phyloP scores from a whole-genome alignment of 2,797 vertebrate species.

The Hypotaenidia okinawae region DNA sequence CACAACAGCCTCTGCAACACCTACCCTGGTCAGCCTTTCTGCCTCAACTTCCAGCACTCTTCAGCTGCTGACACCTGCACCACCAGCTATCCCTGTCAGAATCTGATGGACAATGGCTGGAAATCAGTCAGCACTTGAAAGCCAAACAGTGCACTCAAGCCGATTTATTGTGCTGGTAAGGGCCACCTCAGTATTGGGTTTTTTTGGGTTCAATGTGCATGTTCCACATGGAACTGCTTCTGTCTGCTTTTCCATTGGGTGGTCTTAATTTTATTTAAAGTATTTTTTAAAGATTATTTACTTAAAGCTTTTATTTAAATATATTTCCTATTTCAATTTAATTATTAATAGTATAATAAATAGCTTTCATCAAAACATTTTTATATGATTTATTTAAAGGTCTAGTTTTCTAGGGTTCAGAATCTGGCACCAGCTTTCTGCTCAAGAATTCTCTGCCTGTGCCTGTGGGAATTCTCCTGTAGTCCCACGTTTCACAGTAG shows the following conservation, averaged over 20 bases:
- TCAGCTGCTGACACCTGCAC: neutral
- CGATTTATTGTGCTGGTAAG: neutral
- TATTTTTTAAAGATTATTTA: neutral
- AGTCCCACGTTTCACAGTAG: neutral
- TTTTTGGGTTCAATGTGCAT: neutral
- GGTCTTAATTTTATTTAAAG: neutral
- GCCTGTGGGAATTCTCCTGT: neutral
- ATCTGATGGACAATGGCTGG: fast-evolving
- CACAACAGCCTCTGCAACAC: neutral
- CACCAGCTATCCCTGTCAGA: neutral
- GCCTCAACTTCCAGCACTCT: neutral
- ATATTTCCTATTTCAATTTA: neutral
- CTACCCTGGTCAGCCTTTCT: neutral
- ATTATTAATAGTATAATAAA: neutral
- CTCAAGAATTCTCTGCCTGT: neutral
- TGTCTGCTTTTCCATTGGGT: neutral
- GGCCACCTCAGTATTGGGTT: neutral
- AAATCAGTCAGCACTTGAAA: neutral
- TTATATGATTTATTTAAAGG: neutral
- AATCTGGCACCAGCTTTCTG: neutral
- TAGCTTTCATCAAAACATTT: neutral
- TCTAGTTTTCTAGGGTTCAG: neutral
- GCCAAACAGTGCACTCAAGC: neutral
- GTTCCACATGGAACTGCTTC: neutral
- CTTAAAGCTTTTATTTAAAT: neutral